Percentiles rank a stretch among this genome's conserved stretches.
Evolutionary conservation across 2,113 vertebrate genomes (phyloP).

Genomic region (Dasyprocta punctata): DNA sequence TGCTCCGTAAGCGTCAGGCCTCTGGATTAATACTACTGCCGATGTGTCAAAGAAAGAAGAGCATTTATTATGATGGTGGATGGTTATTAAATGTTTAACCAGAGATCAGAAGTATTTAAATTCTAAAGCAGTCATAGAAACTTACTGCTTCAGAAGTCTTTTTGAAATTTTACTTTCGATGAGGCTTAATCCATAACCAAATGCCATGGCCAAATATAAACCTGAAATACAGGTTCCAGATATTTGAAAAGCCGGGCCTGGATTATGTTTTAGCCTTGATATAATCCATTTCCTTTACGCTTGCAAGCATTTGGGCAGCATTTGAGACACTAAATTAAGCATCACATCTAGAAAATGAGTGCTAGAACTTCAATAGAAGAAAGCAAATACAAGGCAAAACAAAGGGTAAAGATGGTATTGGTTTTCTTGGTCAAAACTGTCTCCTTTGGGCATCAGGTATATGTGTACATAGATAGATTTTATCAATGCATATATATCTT

Average conservation of each 20-base stretch:
- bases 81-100: neutral
- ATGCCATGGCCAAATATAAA: slow-evolving; percentile 60
- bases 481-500: neutral
- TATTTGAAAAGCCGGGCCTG: slow-evolving; percentile 62
- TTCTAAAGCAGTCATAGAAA: neutral
- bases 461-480: neutral
- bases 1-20: slow-evolving; percentile 23
- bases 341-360: neutral
- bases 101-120: slow-evolving; percentile 30
- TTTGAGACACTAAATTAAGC: neutral
- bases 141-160: neutral
- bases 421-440: neutral
- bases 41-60: neutral
- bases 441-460: neutral
- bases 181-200: slow-evolving; percentile 67
- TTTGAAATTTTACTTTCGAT: slow-evolving; percentile 52
- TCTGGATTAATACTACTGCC: neutral
- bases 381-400: slow-evolving; percentile 23
- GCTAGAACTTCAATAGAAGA: neutral
- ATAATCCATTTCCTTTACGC: neutral
- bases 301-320: rapidly evolving
- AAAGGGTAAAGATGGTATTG: neutral
- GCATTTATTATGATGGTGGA: neutral
- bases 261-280: neutral
- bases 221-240: slow-evolving; percentile 66